Evolutionary conservation across 2,888 invertebrate genomes (phyloP), one percentile per base, ranked within the genome.

Genomic region (Lepidocyrtinus sp.): DNA sequence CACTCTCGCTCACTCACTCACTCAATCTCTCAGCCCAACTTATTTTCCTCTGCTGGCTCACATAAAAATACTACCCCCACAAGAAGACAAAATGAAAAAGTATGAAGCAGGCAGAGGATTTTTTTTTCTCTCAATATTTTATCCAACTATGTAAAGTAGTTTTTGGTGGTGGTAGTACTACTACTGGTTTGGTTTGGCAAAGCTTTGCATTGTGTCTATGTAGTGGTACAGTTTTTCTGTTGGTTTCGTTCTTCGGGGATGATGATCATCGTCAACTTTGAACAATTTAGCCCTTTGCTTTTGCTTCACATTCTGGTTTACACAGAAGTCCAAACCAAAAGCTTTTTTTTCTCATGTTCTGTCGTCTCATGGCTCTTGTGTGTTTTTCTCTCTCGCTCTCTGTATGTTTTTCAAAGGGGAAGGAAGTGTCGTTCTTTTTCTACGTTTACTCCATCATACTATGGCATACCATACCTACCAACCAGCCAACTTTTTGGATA

Each of bases 401-500:
- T 55, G 19, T 46, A 12, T 67, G 67, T 67, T 46, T 45, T 50
- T 50, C 69, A 59, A 59, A 55, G 69, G 69, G 69, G 69, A 70
- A 70, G 69, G 69, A 70, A 70, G 59, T 68, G 67, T 67, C 67
- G 67, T 67, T 67, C 67, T 9, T 7, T n/a, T 36, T 46, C 19
- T 45, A 67, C 36, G 15, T 27, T 15, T 67, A 64, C 26, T 50
- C 17, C 36, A 36, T 19, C 21, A 21, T 59, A 21, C 21, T 3
- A n/a, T n/a, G n/a, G n/a, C n/a, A n/a, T n/a, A n/a, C n/a, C n/a
- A n/a, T n/a, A n/a, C n/a, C n/a, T n/a, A n/a, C n/a, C n/a, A n/a
- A n/a, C n/a, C n/a, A n/a, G n/a, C n/a, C n/a, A n/a, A n/a, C n/a
- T n/a, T n/a, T n/a, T n/a, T n/a, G n/a, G n/a, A n/a, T n/a, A n/a